phyloP scores from a whole-genome alignment of 2,888 invertebrate genomes.

The Drosophila limbata region DNA sequence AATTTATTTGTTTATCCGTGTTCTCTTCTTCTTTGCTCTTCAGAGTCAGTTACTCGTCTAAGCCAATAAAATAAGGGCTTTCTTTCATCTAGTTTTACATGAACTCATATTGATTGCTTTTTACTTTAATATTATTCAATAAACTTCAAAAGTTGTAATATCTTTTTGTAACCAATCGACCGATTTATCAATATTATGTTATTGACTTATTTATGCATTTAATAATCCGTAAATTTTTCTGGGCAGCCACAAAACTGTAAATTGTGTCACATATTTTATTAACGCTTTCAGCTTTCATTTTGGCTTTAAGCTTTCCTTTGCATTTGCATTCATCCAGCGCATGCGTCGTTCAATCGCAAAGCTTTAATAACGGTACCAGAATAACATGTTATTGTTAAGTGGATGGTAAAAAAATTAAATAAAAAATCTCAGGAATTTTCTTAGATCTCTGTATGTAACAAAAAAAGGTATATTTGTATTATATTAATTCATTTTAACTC shows the following conservation, averaged over 20 bases:
- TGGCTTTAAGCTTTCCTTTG: conserved; percentile 13
- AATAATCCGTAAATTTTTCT: conserved; percentile 1
- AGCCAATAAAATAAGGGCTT: neutral
- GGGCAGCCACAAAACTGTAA: conserved; percentile 31
- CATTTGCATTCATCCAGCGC: conserved; percentile 12
- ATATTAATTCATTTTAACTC: too few relatives aligned
- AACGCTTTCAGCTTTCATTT: conserved; percentile 6
- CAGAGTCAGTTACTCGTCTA: neutral
- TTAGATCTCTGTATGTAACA: neutral
- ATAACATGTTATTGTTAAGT: neutral
- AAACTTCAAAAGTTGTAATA: neutral
- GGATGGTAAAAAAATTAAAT: neutral
- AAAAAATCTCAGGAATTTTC: neutral
- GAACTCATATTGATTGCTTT: conserved; percentile 3
- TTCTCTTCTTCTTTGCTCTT: neutral
- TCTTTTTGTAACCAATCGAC: too few relatives aligned
- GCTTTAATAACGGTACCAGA: conserved; percentile 4
- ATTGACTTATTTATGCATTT: neutral
- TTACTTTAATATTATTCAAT: neutral
- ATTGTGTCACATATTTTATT: conserved; percentile 23
- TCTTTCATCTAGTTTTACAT: neutral
- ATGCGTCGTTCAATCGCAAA: conserved; percentile 24
- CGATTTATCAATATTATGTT: neutral
- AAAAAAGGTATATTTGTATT: too few relatives aligned
- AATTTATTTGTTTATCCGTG: neutral